phyloP scores from a whole-genome alignment of 2,797 vertebrate species.

The Halcyon smyrnensis region DNA sequence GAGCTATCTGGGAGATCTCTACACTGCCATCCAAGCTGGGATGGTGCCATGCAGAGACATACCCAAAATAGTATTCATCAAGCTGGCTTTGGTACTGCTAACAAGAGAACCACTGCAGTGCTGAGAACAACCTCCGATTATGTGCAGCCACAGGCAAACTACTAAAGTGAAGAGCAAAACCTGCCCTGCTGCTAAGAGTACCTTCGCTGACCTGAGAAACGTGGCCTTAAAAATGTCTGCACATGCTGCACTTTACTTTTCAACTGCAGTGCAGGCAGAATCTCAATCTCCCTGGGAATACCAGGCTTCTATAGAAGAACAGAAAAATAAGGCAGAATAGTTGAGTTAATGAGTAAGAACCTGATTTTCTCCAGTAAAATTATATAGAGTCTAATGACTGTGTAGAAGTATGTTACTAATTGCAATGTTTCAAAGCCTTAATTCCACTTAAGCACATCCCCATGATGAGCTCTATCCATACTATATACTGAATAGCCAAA shows the following conservation, averaged over 20 bases:
- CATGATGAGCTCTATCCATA: not conserved
- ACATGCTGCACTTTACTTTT: not conserved
- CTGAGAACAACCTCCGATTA: not conserved
- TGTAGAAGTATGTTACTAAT: not conserved
- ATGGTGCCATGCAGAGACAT: not conserved
- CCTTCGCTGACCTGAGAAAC: not conserved
- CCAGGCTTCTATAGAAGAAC: not conserved
- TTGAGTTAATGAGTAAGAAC: not conserved
- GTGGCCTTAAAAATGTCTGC: not conserved
- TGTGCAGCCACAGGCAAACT: not conserved
- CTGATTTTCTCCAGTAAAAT: not conserved
- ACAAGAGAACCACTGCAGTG: not conserved
- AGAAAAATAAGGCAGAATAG: not conserved
- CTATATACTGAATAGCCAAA: not conserved
- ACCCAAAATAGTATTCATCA: not conserved
- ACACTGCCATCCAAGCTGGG: not conserved
- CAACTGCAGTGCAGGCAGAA: not conserved
- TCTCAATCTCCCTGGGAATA: not conserved
- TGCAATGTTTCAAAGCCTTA: not conserved
- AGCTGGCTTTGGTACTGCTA: not conserved
- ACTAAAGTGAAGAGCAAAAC: not conserved
- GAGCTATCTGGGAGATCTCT: not conserved
- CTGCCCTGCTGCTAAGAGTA: not conserved
- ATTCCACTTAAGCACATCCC: not conserved
- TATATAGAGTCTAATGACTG: not conserved